Conservation (phyloP, 2,797 vertebrate species). For the Chrysocyon brachyurus region DNA sequence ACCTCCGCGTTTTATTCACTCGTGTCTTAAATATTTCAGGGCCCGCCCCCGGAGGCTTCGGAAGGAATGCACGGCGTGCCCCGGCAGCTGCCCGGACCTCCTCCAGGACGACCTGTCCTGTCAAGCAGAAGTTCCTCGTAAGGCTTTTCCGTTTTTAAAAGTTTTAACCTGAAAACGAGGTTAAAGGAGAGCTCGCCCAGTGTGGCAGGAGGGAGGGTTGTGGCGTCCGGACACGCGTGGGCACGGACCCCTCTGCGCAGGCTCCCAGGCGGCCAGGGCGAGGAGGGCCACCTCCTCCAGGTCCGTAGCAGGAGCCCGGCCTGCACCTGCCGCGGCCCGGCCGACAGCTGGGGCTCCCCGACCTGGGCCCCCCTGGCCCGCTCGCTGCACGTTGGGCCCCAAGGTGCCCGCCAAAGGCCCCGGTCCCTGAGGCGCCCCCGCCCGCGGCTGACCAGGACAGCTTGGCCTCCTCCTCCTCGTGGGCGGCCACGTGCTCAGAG, state of each 20-base stretch:
- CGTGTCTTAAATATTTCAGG: constrained; percentile 30
- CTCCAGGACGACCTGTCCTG: not conserved
- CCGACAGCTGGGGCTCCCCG: not conserved
- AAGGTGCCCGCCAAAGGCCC: not conserved
- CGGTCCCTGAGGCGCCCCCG: not conserved
- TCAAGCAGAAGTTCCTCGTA: not conserved
- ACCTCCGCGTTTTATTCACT: not conserved
- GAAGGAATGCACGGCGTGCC: not conserved
- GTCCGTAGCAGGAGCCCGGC: not conserved
- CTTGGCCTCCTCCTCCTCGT: not conserved
- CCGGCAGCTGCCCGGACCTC: not conserved
- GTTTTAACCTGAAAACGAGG: not conserved
- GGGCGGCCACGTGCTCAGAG: not conserved
- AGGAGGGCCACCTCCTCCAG: not conserved
- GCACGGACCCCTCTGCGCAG: rapidly evolving
- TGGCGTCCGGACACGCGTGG: rapidly evolving
- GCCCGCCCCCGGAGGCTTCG: not conserved
- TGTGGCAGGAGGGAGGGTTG: not conserved
- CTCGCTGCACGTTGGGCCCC: too few relatives aligned
- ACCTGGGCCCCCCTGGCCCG: rapidly evolving
- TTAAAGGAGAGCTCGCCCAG: not conserved
- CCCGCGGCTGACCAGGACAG: not conserved
- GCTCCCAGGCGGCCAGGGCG: rapidly evolving
- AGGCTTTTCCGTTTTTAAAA: not conserved
- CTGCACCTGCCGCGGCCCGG: not conserved